These are phyloP conservation scores for Monodelphis domestica DNA, from an alignment of 2,797 vertebrate species.

Conservation along the genomic window DNA sequence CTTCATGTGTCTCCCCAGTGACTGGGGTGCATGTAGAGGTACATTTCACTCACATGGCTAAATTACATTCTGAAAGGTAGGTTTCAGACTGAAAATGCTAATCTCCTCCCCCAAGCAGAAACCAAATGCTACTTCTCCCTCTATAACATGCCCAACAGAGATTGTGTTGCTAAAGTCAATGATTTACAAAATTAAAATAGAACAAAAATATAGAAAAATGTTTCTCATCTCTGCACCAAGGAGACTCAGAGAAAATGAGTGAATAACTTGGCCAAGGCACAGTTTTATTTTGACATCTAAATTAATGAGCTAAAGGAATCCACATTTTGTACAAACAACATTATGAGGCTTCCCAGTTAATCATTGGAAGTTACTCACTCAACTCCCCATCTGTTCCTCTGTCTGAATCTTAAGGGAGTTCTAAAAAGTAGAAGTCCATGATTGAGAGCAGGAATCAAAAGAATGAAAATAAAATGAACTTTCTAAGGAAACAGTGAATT, in stretches of 20 bases:
- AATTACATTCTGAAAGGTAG: background rate
- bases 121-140: background rate
- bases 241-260: constrained; percentile 30
- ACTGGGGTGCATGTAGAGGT: background rate
- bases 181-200: constrained; percentile 21
- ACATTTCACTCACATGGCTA: background rate
- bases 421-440: background rate
- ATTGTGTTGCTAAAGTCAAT: background rate
- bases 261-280: constrained; percentile 5
- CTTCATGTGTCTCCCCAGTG: background rate
- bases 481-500: background rate
- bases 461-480: background rate
- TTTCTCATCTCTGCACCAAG: constrained; percentile 44
- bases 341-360: background rate
- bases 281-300: constrained; percentile 58
- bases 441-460: background rate
- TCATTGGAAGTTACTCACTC: background rate
- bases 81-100: background rate
- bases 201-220: constrained; percentile 16
- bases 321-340: constrained; percentile 2
- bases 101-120: background rate
- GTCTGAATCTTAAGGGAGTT: background rate
- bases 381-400: background rate
- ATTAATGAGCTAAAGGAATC: constrained; percentile 21
- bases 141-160: background rate